Evolutionary conservation across 2,888 invertebrate species (phyloP), one percentile per base, ranked within the genome.

Genomic region (Drosophila multiciliata): DNA sequence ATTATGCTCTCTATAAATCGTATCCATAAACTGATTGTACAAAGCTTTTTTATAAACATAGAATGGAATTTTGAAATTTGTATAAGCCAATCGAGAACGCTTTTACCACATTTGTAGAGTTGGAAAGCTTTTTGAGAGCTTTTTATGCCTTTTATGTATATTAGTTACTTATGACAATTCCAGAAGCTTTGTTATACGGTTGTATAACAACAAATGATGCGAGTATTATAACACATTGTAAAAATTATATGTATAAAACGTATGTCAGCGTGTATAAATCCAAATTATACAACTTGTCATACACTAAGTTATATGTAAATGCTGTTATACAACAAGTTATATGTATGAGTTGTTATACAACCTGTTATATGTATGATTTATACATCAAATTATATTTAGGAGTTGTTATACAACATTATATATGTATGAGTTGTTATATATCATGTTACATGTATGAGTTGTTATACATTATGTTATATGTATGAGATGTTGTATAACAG

Each of bases 81-180:
- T 40, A 36, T 32, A 55, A 59, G 29, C 1, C 2, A 7, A 40
- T 12, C 11, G 9, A 32, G 1, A 38, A 32, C 42, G 33, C 50
- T 64, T 33, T 38, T 11, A 0, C 2, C 8, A 9, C 0, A 9
- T 33, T 38, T 33, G 61, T 54, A 40, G 58, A 62, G n/a, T 38
- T 55, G 0, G 0, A 0, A 9, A 59, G 49, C 45, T 68, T 38
- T 53, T 15, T 8, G 9, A 53, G 2, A 66, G 53, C 45, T 26
- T 4, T 33, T 75, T 73, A 62, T 61, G 42, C 73, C 75, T 54
- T 42, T 38, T 29, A n/a, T 8, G 6, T 29, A 35, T 29, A 29
- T 12, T 12, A 17, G 12, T 5, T 23, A 3, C 1, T 2, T 29
- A 20, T 20, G 33, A 26, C 29, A 52, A 11, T 26, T 35, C 9